Base-by-base conservation (phyloP, 2,888 invertebrate genomes). In the Dynastes grantii region DNA sequence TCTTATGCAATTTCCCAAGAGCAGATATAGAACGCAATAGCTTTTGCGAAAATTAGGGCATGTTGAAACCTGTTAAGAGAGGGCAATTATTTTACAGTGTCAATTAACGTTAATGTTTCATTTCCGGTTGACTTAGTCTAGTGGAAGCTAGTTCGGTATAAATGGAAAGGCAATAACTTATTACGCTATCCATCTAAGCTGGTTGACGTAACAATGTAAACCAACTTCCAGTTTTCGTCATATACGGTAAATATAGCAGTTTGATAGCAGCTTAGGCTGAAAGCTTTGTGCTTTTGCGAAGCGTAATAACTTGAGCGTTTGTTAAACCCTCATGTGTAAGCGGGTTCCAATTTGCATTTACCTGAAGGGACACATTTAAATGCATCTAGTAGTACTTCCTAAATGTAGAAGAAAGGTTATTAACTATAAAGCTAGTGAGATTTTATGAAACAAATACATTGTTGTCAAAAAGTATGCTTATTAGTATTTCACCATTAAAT, bases 41-140 rank as follows among this genome's bases (percentile, higher is more conserved):
- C 32, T 37, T 5, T 37, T 37, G 32, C 32, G 32, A 45, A 45
- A 45, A 45, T 11, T 45, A 45, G 45, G 9, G 45, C 11, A 11
- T 8, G 45, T 45, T 11, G 45, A 45, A 45, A 8, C 45, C 8
- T 45, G 11, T 45, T 45, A 45, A 8, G 45, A 8, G 8, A 11
- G 45, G 8, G 11, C 61, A 61, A 61, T 75, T 63, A 75, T 75
- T 75, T 63, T 75, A 75, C 22, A 58, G 13, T 22, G 61, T 63
- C 73, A 63, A 75, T 75, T 75, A 75, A 55, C 55, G 73, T 40
- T 75, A 75, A 75, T 75, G 73, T 63, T 61, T 75, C 40, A 75
- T 75, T 75, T 75, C 61, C 73, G 61, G 13, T 45, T 75, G 73
- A 61, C 45, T 75, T 61, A 13, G 61, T 37, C 29, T 55, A 55